Base-by-base conservation (phyloP, 2,888 invertebrate genomes). In the Pseudococcus viburni region DNA sequence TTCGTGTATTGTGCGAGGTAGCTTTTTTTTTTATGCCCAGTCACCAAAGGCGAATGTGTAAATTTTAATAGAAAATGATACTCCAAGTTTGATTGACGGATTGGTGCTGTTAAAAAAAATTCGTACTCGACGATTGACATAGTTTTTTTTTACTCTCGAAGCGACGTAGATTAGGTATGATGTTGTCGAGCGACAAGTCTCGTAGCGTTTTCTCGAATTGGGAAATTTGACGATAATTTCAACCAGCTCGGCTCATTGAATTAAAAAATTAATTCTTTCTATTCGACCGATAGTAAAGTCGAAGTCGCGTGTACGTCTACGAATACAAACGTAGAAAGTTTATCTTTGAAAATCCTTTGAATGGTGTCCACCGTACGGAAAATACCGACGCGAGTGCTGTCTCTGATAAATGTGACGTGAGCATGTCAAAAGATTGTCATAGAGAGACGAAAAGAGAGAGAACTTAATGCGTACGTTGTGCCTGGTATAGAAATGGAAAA, bases 1-100 rank as follows among this genome's bases (percentile, higher is more conserved):
- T 11, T n/a, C 64, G 64, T 64, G 17, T 33, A 73, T 64, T 73
- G 73, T 73, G 11, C 11, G 26, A 26, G 33, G 26, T 73, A 33
- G 26, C 33, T 8, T 15, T 73, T 73, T n/a, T 73, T 33, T 26
- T 17, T 73, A 73, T 73, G 33, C 73, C 33, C 73, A 39, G 33
- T 73, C 73, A 73, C 73, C 73, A 73, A 73, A 73, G 73, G 73
- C 73, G 73, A 73, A 15, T 33, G 73, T 73, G 39, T 17, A 73
- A 33, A 33, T 73, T 73, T 33, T 73, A 73, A 73, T 33, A 39
- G 73, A 17, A 17, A 73, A 33, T 42, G 42, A 42, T 73, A 64
- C 15, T 64, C 64, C 19, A 1, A 2, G 68, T 73, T 73, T 73
- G 73, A 73, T 73, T 73, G 73, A 73, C 73, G 33, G 26, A 73